Base-by-base conservation (phyloP, 2,888 invertebrate species). In the Erebia epiphron region DNA sequence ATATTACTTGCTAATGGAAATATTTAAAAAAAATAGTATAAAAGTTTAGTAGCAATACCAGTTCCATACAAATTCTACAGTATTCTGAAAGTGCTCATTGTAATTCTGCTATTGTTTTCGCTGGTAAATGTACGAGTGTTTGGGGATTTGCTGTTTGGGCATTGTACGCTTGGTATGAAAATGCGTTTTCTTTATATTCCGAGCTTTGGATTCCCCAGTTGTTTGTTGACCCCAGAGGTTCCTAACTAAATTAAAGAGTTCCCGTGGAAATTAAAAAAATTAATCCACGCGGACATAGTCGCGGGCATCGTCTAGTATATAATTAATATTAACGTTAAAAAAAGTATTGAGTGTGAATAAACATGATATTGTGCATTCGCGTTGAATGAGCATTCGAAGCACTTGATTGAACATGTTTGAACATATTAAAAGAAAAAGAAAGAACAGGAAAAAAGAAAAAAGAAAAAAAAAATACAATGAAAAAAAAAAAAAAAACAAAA, bases 51-150 rank as follows among this genome's bases (percentile, higher is more conserved):
- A 43, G 41, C 49, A 13, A 21, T 46, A 13, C 13, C 58, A 14
- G 14, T 13, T 13, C 14, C 14, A 49, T 35, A 54, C 64, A 41
- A 63, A 63, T 35, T 52, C n/a, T 50, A 26, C 63, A 64, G 35
- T 52, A 52, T 64, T 64, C 64, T 18, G 41, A 52, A 54, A 64
- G 64, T 64, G 54, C 18, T n/a, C 35, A 64, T 41, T 64, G 64
- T 64, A 54, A 64, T 54, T 16, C 64, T 13, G 52, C 35, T 41
- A 64, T 64, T 64, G 64, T 64, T 64, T 49, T 41, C 64, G n/a
- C 54, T 52, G 52, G 54, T n/a, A 14, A 54, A 54, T 64, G 64
- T 35, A 54, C 50, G 41, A 14, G 54, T 16, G 46, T 54, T 62
- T 49, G 62, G 49, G 62, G 49, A 46, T 62, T 49, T 7, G 14